phyloP scores from a whole-genome alignment of 2,888 invertebrate genomes.

The Oxytorus armatus region DNA sequence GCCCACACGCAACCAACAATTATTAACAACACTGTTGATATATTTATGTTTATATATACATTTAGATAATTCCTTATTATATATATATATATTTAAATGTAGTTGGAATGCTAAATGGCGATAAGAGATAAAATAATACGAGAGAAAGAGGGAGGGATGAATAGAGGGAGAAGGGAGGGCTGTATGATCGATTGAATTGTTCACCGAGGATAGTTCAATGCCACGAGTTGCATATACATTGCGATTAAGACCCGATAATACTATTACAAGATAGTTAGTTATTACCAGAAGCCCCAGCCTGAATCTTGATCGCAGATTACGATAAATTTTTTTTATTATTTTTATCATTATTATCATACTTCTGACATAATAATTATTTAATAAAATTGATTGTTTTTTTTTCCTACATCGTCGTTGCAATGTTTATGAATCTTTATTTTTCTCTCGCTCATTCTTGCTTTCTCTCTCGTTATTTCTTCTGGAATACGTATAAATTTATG shows the following conservation, averaged over 20 bases:
- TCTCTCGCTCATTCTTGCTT: not conserved
- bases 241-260: slow-evolving; percentile 41
- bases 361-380: slow-evolving; percentile 46
- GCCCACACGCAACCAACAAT: slow-evolving; percentile 18
- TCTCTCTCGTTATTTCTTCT: not conserved
- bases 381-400: not conserved
- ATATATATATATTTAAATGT: slow-evolving; percentile 7
- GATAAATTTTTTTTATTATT: slow-evolving; percentile 6
- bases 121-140: slow-evolving; percentile 41
- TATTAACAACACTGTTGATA: slow-evolving; percentile 21
- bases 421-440: slow-evolving; percentile 13
- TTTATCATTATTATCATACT: slow-evolving; percentile 30
- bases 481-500: not conserved
- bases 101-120: slow-evolving; percentile 48
- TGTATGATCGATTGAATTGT: slow-evolving; percentile 60
- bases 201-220: slow-evolving; percentile 60
- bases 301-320: slow-evolving; percentile 37
- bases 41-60: slow-evolving; percentile 14
- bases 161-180: not conserved
- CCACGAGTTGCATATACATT: slow-evolving; percentile 31
- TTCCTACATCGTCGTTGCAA: slow-evolving; percentile 18
- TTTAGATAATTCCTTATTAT: slow-evolving; percentile 2
- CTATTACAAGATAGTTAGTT: slow-evolving; percentile 39
- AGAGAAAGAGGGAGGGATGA: not conserved
- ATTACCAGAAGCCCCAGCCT: slow-evolving; percentile 36